Evolutionary conservation across 2,888 invertebrate species (phyloP), one percentile per base, ranked within the genome.

Genomic region (Sabatieria punctata): DNA sequence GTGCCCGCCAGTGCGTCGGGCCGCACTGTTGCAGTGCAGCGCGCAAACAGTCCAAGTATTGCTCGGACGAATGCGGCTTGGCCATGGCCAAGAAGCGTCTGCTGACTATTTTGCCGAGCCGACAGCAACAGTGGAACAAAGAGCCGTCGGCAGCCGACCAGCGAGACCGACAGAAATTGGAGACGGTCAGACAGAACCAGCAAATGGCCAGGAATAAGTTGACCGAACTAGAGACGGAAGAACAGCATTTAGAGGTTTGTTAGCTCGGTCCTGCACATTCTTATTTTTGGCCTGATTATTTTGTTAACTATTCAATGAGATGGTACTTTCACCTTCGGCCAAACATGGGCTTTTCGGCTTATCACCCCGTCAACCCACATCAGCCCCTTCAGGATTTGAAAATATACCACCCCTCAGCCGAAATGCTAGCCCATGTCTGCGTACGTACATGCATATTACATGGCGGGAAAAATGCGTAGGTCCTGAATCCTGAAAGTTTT

Each of bases 101-200:
- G n/a, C 22, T 38, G 13, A 2, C 2, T 4, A 18, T 51, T 22
- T 25, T 86, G 15, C 86, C 88, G 0, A 80, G 82, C 57, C 76
- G 91, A 11, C 79, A 93, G 48, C 86, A 88, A 63, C 88, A 91
- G 65, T 91, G 91, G 89, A 80, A 84, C 21, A 71, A 82, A 2
- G 77, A 82, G 0, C 86, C 85, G 60, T 75, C 78, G 19, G 86
- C 89, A 0, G 91, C 91, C 63, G 82, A 82, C 57, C 78, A 78
- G 57, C 11, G 23, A 37, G 89, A 78, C 59, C 65, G 67, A 76
- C 60, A 65, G 46, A 60, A 66, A n/a, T 55, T 74, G 44, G 73
- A 73, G 50, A 75, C 74, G 48, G 80, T 93, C 27, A 76, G 88
- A 24, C 76, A 78, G 22, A 82, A 83, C 51, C 80, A 85, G 58